Conservation (phyloP, 2,888 invertebrate species). For the Tenodera sinensis region DNA sequence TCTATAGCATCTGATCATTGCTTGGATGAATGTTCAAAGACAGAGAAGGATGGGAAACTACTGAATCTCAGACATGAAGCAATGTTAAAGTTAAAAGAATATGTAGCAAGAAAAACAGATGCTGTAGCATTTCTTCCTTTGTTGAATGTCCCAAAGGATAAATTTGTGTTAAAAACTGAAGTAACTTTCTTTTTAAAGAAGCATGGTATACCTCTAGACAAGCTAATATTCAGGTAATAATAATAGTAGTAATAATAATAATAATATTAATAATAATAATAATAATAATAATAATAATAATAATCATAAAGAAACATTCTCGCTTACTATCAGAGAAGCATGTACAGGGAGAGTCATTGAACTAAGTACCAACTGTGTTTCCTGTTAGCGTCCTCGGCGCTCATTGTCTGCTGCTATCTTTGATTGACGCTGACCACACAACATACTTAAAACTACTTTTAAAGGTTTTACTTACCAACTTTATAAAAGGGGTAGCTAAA, state of each 20-base stretch:
- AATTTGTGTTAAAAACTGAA: background rate
- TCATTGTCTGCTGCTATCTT: too few species aligned
- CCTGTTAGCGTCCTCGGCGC: too few species aligned
- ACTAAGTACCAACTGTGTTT: too few species aligned
- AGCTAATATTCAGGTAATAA: background rate
- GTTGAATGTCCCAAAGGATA: background rate
- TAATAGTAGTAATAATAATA: background rate
- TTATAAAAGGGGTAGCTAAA: too few species aligned
- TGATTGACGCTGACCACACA: too few species aligned
- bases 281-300: background rate
- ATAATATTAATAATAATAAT: background rate
- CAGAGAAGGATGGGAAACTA: background rate
- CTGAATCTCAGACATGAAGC: background rate
- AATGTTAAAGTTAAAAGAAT: background rate
- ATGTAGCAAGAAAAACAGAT: background rate
- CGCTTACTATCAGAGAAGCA: too few species aligned
- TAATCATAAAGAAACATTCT: too few species aligned
- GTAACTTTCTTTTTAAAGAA: background rate
- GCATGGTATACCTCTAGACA: background rate
- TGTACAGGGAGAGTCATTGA: too few species aligned
- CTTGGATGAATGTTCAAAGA: background rate
- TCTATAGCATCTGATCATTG: background rate
- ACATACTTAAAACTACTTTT: too few species aligned
- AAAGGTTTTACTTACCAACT: too few species aligned
- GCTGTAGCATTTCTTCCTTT: background rate